A percentile compares a stretch with the other conserved stretches of the same genome.
These are phyloP conservation scores for Manacus vitellinus DNA, from an alignment of 2,113 vertebrate genomes.

Conservation along the genomic window DNA sequence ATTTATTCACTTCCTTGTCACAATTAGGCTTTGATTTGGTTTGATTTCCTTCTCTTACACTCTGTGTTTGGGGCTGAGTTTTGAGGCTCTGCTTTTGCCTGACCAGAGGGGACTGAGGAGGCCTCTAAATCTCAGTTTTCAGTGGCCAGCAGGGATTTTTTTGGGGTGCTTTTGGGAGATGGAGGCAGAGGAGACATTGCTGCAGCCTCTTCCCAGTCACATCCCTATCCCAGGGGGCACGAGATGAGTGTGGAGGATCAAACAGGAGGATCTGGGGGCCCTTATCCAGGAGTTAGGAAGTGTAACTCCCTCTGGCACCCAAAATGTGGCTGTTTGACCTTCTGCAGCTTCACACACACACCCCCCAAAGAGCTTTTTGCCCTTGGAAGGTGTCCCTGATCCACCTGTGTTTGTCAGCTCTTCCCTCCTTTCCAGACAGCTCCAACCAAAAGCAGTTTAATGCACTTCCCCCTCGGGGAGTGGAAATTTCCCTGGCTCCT, in stretches of 20 bases:
- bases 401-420: background rate
- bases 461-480: background rate
- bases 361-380: background rate
- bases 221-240: accelerated
- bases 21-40: background rate
- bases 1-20: background rate
- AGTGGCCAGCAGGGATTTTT: accelerated
- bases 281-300: background rate
- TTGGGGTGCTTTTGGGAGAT: background rate
- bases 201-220: background rate
- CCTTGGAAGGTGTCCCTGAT: background rate
- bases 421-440: background rate
- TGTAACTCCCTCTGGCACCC: background rate
- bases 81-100: background rate
- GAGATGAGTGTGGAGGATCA: accelerated
- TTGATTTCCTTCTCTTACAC: background rate
- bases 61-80: background rate
- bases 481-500: background rate
- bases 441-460: background rate
- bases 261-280: background rate
- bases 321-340: background rate
- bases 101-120: too few species aligned
- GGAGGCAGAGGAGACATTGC: background rate
- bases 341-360: background rate
- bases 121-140: background rate